Evolutionary conservation across 2,113 vertebrate genomes (phyloP).

Genomic region (Myodes glareolus): DNA sequence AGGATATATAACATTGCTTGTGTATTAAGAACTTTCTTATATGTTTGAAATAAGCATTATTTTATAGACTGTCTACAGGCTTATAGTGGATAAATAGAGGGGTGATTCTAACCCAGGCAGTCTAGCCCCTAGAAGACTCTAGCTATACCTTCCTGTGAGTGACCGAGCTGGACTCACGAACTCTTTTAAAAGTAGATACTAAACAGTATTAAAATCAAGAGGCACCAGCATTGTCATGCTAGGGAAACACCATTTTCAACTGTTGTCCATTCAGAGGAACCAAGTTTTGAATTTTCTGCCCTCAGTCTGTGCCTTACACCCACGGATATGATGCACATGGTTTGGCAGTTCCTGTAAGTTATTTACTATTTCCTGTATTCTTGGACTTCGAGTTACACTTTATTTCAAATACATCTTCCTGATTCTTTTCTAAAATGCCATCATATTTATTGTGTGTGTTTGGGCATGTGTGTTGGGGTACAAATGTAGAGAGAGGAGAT

Average conservation of each 20-base stretch:
- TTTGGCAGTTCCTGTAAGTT: neutral
- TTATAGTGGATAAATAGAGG: neutral
- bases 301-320: neutral
- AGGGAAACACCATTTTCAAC: neutral
- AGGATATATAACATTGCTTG: neutral
- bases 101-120: neutral
- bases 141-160: neutral
- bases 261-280: neutral
- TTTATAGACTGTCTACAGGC: neutral
- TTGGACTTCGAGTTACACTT: neutral
- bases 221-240: neutral
- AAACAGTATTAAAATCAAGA: constrained; percentile 46
- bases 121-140: neutral
- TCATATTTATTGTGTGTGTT: neutral
- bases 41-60: constrained; percentile 3
- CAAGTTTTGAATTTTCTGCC: constrained; percentile 8
- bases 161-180: neutral
- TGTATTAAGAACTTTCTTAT: constrained; percentile 21
- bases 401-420: neutral
- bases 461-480: no score
- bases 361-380: neutral
- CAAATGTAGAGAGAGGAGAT: no score
- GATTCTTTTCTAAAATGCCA: neutral
- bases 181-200: constrained; percentile 30
- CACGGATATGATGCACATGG: neutral